Conservation (phyloP, 2,113 vertebrate species). For the Eurypyga helias region DNA sequence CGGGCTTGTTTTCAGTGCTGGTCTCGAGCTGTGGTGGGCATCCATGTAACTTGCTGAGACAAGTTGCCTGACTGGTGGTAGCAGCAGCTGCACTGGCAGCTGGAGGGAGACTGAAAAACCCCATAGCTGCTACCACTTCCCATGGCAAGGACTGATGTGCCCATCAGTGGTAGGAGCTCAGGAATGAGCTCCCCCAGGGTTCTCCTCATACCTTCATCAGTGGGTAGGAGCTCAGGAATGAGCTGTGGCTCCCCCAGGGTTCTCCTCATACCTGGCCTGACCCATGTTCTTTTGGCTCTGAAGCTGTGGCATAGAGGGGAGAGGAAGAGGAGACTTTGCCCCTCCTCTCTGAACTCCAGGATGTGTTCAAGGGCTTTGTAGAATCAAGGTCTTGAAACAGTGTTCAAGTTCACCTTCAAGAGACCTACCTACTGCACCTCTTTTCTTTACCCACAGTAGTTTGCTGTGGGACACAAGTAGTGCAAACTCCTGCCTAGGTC, state of each 20-base stretch:
- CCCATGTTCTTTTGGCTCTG: background rate
- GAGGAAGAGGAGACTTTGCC: background rate
- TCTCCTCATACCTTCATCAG: background rate
- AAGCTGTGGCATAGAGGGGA: background rate
- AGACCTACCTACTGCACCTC: fast-evolving
- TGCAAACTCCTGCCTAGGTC: background rate
- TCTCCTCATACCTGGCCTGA: background rate
- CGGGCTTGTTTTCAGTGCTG: background rate
- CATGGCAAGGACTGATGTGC: background rate
- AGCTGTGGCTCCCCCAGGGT: background rate
- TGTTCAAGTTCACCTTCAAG: background rate
- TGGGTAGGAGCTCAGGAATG: fast-evolving
- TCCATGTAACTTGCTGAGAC: background rate
- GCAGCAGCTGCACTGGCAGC: background rate
- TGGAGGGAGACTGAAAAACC: background rate
- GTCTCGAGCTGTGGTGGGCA: fast-evolving
- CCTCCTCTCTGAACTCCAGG: background rate
- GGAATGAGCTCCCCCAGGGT: background rate
- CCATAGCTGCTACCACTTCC: background rate
- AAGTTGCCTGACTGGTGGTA: background rate
- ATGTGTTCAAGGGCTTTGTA: background rate
- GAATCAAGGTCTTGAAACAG: background rate
- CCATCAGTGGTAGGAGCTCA: fast-evolving
- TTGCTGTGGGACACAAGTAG: background rate
- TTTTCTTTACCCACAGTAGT: background rate